Conservation (phyloP, 2,113 vertebrate genomes). For the Myotis lucifugus region DNA sequence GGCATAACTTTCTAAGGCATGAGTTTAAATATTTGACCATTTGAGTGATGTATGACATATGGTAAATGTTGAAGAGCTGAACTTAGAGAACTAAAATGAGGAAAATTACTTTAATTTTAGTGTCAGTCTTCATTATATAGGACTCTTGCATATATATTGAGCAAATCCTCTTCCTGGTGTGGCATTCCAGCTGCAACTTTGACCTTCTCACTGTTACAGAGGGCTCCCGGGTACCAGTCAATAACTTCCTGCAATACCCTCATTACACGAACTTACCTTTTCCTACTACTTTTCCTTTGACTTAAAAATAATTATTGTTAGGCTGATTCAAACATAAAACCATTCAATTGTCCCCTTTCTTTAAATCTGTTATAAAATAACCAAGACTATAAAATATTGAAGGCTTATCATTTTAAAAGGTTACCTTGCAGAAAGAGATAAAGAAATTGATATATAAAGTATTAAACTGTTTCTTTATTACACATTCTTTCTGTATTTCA, state of each 20-base stretch:
- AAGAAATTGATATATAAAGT: neutral
- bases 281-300: neutral
- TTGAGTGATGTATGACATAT: constrained; percentile 57
- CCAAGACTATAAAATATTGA: neutral
- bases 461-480: neutral
- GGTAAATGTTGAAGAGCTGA: neutral
- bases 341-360: neutral
- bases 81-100: neutral
- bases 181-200: neutral
- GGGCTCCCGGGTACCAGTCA: neutral
- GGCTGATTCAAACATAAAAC: neutral
- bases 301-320: neutral
- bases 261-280: neutral
- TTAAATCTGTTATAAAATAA: neutral
- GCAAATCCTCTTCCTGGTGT: neutral
- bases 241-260: neutral
- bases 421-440: neutral
- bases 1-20: constrained; percentile 15
- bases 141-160: neutral
- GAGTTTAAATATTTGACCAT: constrained; percentile 66
- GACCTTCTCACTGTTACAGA: neutral
- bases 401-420: neutral
- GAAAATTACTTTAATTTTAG: constrained; percentile 37
- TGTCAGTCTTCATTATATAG: constrained; percentile 46
- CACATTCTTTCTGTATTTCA: neutral